Percentiles rank a stretch among this genome's conserved stretches.
phyloP scores from a whole-genome alignment of 53 echinoderm and acorn worm species.

The Hippasteria phrygiana region DNA sequence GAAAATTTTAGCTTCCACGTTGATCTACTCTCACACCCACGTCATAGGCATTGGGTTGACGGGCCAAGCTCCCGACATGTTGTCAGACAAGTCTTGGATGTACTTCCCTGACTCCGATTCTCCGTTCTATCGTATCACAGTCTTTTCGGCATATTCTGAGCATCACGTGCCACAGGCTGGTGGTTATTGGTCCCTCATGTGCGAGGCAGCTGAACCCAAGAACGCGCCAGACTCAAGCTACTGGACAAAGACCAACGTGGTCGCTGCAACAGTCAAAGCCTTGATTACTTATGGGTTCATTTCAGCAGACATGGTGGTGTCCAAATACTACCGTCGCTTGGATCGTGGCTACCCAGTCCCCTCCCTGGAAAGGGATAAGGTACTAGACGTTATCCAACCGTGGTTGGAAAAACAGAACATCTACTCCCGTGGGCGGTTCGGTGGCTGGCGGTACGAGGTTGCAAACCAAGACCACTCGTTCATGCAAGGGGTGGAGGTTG shows the following conservation, averaged over 20 bases:
- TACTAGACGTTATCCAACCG: constrained; percentile 49
- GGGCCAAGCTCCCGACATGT: constrained; percentile 27
- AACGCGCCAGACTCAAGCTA: not conserved
- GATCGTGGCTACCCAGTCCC: constrained; percentile 68
- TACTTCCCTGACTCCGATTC: constrained; percentile 66
- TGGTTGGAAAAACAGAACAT: constrained; percentile 49
- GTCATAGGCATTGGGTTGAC: constrained; percentile 49
- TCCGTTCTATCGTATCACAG: constrained; percentile 54
- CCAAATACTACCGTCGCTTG: constrained; percentile 59
- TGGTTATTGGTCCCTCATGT: constrained; percentile 51
- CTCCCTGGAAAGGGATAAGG: constrained; percentile 28
- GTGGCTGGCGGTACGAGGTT: constrained; percentile 71
- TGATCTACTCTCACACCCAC: constrained; percentile 54
- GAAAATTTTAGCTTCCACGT: not conserved
- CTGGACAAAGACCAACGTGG: constrained; percentile 14
- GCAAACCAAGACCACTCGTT: constrained; percentile 65
- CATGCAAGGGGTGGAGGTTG: constrained; percentile 69
- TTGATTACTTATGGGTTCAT: constrained; percentile 61
- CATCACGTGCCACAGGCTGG: constrained; percentile 44
- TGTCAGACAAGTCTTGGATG: constrained; percentile 56
- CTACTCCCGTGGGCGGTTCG: constrained; percentile 66
- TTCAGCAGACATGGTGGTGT: constrained; percentile 40
- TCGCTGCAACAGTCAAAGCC: constrained; percentile 46
- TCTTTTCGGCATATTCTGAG: constrained; percentile 51
- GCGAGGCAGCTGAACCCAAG: constrained; percentile 58